phyloP scores from a whole-genome alignment of 2,888 invertebrate genomes.

The Lissonota sp. region DNA sequence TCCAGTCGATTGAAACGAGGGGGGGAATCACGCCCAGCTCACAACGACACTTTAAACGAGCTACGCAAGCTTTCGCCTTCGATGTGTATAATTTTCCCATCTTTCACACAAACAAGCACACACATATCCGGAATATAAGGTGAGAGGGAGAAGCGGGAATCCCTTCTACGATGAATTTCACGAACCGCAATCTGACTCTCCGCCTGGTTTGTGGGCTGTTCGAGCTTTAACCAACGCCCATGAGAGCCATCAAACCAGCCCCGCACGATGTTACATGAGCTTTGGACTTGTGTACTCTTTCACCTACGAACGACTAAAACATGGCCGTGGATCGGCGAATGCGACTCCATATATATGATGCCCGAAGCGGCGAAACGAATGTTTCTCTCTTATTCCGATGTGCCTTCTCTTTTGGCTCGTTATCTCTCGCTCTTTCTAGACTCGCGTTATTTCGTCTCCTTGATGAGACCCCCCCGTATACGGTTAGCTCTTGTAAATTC shows the following conservation, averaged over 20 bases:
- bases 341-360: conserved; percentile 69
- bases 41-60: not conserved
- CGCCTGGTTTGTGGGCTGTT: conserved; percentile 1
- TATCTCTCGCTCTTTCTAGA: too few relatives aligned
- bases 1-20: conserved; percentile 69
- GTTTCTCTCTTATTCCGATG: conserved; percentile 14
- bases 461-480: too few relatives aligned
- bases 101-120: too few relatives aligned
- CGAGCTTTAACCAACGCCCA: conserved; percentile 48
- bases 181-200: not conserved
- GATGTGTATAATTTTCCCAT: too few relatives aligned
- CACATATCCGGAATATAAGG: not conserved
- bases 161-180: not conserved
- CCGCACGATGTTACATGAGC: not conserved
- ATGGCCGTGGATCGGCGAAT: conserved; percentile 68
- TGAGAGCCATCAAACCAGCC: conserved; percentile 4
- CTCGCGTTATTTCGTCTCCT: too few relatives aligned
- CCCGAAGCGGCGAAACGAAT: conserved; percentile 52
- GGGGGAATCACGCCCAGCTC: not conserved
- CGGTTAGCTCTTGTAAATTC: too few relatives aligned
- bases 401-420: too few relatives aligned
- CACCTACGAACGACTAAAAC: conserved; percentile 58
- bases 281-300: conserved; percentile 27
- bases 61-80: not conserved
- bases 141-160: not conserved